Evolutionary conservation across 2,888 invertebrate species (phyloP).

Genomic region (Ormyrus thymus): DNA sequence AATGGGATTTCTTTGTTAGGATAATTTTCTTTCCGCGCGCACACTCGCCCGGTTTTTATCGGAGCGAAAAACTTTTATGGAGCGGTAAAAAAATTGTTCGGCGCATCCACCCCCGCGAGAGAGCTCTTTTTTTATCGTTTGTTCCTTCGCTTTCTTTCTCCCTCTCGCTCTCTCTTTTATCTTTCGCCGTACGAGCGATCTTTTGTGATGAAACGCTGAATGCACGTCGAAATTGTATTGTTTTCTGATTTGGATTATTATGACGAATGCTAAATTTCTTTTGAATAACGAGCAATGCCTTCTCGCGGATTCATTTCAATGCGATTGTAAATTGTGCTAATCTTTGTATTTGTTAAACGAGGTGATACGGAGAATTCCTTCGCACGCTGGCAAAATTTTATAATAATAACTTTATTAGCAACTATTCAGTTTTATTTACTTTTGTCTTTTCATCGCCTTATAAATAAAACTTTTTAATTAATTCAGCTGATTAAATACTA

Average conservation of each 20-base stretch:
- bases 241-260: slow-evolving; percentile 21
- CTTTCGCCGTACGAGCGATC: background rate
- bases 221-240: slow-evolving; percentile 32
- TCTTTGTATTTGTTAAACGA: too few relatives aligned
- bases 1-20: slow-evolving; percentile 53
- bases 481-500: too few relatives aligned
- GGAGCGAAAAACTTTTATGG: slow-evolving; percentile 45
- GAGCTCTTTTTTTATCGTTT: slow-evolving; percentile 8
- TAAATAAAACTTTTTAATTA: too few relatives aligned
- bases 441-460: too few relatives aligned
- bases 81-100: slow-evolving; percentile 32
- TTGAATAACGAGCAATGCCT: background rate
- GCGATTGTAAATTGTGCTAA: too few relatives aligned
- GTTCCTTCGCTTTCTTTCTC: background rate
- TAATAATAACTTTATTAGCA: too few relatives aligned
- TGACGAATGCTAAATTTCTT: background rate
- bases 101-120: slow-evolving; percentile 1
- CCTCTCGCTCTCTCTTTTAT: slow-evolving; percentile 1
- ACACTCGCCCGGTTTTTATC: background rate
- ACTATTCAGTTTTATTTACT: too few relatives aligned
- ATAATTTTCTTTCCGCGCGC: slow-evolving; percentile 45
- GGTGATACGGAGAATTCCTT: too few relatives aligned
- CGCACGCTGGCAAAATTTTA: too few relatives aligned
- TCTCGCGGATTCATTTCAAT: background rate
- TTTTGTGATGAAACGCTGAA: slow-evolving; percentile 33